phyloP scores from a whole-genome alignment of 2,797 vertebrate species.

The Typhlichthys subterraneus region DNA sequence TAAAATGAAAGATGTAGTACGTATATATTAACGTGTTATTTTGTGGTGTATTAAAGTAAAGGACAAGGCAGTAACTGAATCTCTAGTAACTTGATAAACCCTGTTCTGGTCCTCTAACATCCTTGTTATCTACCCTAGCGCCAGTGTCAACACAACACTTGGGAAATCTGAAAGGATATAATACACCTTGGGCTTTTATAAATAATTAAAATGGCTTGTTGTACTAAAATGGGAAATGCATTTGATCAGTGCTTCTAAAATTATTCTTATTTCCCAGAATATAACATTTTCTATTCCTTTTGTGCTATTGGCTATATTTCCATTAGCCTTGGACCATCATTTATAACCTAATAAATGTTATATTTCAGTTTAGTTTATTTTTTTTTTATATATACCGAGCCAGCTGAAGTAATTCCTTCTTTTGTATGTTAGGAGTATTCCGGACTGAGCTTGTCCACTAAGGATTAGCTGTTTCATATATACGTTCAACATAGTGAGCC shows the following conservation, averaged over 20 bases:
- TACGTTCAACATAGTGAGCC: slow-evolving; percentile 38
- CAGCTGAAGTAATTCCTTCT: slow-evolving; percentile 88
- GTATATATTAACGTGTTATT: slow-evolving; percentile 54
- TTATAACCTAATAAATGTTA: slow-evolving; percentile 91
- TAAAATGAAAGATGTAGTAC: slow-evolving; percentile 44
- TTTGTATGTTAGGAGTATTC: slow-evolving; percentile 85
- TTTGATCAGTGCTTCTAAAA: too few species aligned
- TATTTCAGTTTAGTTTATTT: slow-evolving; percentile 91
- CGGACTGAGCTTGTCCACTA: slow-evolving; percentile 62
- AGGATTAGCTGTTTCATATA: slow-evolving; percentile 33
- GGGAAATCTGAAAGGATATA: slow-evolving; percentile 70
- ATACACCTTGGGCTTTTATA: slow-evolving; percentile 85
- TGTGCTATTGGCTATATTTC: slow-evolving; percentile 81
- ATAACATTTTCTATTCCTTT: slow-evolving; percentile 79
- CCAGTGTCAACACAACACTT: slow-evolving; percentile 66
- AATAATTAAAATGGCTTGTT: slow-evolving; percentile 15
- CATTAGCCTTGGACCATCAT: slow-evolving; percentile 86
- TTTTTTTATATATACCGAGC: slow-evolving; percentile 86
- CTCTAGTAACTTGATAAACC: slow-evolving; percentile 67
- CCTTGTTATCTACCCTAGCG: slow-evolving; percentile 79
- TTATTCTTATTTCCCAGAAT: slow-evolving; percentile 67
- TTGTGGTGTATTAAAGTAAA: slow-evolving; percentile 73
- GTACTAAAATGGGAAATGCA: too few species aligned
- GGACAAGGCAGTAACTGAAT: slow-evolving; percentile 73
- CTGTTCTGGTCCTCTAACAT: slow-evolving; percentile 72